Percentiles rank a stretch among this genome's conserved stretches.
These are phyloP conservation scores for Latheticus oryzae DNA, from an alignment of 2,888 invertebrate species.

Conservation along the genomic window DNA sequence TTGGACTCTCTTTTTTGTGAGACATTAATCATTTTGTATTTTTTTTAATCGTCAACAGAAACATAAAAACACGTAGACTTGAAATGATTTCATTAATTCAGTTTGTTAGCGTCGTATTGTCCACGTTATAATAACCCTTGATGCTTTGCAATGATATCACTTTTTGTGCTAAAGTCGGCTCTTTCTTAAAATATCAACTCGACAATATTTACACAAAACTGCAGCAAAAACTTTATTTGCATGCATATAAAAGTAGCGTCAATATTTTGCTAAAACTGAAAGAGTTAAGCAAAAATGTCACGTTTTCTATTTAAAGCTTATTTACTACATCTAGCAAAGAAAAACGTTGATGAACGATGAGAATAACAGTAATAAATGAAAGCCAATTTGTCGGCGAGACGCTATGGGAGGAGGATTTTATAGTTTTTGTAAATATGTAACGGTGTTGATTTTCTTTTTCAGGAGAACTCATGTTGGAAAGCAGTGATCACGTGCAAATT, in stretches of 20 bases:
- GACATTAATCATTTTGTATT: no score
- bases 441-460: constrained; percentile 46
- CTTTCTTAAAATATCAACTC: constrained; percentile 4
- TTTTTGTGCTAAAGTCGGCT: neutral
- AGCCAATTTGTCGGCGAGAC: constrained; percentile 14
- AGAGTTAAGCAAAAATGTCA: constrained; percentile 21
- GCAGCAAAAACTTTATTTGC: constrained; percentile 7
- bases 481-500: constrained; percentile 62
- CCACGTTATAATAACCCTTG: no score
- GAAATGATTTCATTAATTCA: neutral
- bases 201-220: neutral
- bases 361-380: constrained; percentile 2
- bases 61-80: no score
- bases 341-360: constrained; percentile 19
- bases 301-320: constrained; percentile 26
- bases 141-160: no score
- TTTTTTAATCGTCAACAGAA: no score
- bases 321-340: constrained; percentile 2
- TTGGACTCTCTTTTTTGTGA: no score
- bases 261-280: constrained; percentile 21
- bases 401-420: neutral
- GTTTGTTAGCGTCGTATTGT: no score
- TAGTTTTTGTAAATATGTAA: constrained; percentile 20
- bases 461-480: constrained; percentile 69
- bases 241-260: constrained; percentile 10